These are phyloP conservation scores for Troides helena DNA, from an alignment of 2,888 invertebrate species.

Conservation along the genomic window DNA sequence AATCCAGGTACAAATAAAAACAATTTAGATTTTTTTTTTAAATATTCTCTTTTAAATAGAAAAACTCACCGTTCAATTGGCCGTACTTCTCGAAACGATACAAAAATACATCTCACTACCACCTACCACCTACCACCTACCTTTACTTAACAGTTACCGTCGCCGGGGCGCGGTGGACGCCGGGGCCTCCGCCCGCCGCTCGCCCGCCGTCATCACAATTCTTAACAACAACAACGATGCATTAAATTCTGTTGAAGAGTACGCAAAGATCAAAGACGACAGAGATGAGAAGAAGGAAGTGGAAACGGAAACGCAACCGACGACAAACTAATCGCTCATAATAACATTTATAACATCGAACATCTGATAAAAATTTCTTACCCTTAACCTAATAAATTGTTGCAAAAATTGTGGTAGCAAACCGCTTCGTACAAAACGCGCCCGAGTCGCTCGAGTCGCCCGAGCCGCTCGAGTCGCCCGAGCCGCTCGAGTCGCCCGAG, in stretches of 20 bases:
- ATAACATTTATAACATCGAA: constrained; percentile 54
- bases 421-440: constrained; percentile 60
- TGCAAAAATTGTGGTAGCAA: constrained; percentile 76
- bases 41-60: constrained; percentile 32
- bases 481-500: too few relatives aligned
- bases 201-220: constrained; percentile 60
- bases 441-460: constrained; percentile 39
- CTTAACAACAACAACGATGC: constrained; percentile 58
- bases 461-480: too few relatives aligned
- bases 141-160: constrained; percentile 47
- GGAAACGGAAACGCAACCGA: constrained; percentile 44
- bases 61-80: constrained; percentile 59
- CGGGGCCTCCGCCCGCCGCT: constrained; percentile 49
- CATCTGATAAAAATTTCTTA: constrained; percentile 60
- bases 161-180: constrained; percentile 4
- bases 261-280: constrained; percentile 35
- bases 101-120: constrained; percentile 75
- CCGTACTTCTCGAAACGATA: constrained; percentile 57
- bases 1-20: constrained; percentile 69
- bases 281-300: constrained; percentile 37
- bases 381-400: constrained; percentile 59
- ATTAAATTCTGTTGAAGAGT: constrained; percentile 21
- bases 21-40: constrained; percentile 34
- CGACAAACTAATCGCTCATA: constrained; percentile 50
- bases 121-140: constrained; percentile 44